Base-by-base conservation (phyloP, 2,113 vertebrate species). In the Pelobates fuscus region DNA sequence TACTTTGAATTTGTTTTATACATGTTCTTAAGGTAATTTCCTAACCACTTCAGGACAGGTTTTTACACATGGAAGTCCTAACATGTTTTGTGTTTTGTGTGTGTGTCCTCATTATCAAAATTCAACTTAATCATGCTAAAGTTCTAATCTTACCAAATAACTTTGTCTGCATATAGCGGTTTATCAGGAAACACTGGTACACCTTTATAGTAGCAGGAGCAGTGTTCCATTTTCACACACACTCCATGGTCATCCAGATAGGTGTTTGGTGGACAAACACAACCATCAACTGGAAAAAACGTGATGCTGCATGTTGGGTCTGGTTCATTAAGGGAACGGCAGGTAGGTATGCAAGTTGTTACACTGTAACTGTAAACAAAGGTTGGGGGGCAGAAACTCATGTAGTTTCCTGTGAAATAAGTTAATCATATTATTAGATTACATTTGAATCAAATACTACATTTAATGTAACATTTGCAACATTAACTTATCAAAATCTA, bases 321-420 rank as follows among this genome's bases (percentile, higher is more conserved):
- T 0, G 81, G 79, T 1, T 84, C 82, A 4, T 77, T 80, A 63
- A 90, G 80, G 0, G 87, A 88, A 69, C 29, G 85, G 63, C 88
- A 89, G 0, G 88, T 87, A 54, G 84, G 83, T 78, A 87, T 88
- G 14, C 88, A 89, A 75, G 79, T 68, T 37, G 85, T 82, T 82
- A 87, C 82, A 1, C 78, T 81, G 20, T 82, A 81, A 88, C 78
- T 81, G 81, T 86, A 95, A 70, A 89, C 86, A 60, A 87, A 90
- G 3, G 78, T 85, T 71, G 27, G 67, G 49, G 88, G 85, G 75
- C 95, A 96, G 20, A 80, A 73, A 17, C 25, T 82, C 23, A 63
- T 77, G 20, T 91, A 90, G 77, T 89, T 91, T 8, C 30, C 73
- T 77, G 21, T 3, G 10, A 66, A 11, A 6, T 18, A 27, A 25